A percentile compares a stretch with the other conserved stretches of the same genome.
phyloP scores from a whole-genome alignment of 2,797 vertebrate species.

The Mormyrus hasselquistii region DNA sequence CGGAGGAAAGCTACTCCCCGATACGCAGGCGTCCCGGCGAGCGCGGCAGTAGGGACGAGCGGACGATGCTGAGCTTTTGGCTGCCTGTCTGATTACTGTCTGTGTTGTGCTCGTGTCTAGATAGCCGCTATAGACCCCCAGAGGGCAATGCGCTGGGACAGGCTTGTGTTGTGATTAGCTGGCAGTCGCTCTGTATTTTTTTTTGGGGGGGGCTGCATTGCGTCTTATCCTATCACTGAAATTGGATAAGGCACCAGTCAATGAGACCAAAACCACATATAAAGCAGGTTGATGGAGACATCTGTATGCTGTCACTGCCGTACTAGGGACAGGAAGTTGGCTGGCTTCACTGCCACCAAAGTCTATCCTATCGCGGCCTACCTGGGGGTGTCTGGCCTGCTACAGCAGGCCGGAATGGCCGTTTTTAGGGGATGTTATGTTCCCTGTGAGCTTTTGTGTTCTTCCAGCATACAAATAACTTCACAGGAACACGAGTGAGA shows the following conservation, averaged over 20 bases:
- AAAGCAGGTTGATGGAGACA: conserved; percentile 4
- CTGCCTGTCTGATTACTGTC: conserved; percentile 22
- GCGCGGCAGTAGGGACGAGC: not conserved
- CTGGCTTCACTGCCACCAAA: not conserved
- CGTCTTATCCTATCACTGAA: not conserved
- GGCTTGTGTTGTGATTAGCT: not conserved
- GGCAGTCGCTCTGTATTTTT: conserved; percentile 2
- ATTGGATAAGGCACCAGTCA: conserved; percentile 8
- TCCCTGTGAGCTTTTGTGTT: not conserved
- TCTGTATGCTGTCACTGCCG: not conserved
- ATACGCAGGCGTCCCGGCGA: not conserved
- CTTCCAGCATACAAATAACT: conserved; percentile 9
- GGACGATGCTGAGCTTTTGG: not conserved
- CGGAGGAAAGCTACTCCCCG: not conserved
- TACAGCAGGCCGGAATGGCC: not conserved
- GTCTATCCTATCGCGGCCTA: not conserved
- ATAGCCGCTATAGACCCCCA: conserved; percentile 21
- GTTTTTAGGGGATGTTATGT: not conserved
- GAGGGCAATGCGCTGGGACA: conserved; percentile 1
- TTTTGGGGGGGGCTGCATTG: too few species aligned
- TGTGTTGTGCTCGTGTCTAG: conserved; percentile 38
- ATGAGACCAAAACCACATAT: conserved; percentile 3
- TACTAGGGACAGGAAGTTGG: not conserved
- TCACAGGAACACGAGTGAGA: not conserved
- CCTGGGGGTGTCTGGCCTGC: not conserved